Evolutionary conservation across 2,888 invertebrate genomes (phyloP), one percentile per base, ranked within the genome.

Genomic region (Lomographa bimaculata): DNA sequence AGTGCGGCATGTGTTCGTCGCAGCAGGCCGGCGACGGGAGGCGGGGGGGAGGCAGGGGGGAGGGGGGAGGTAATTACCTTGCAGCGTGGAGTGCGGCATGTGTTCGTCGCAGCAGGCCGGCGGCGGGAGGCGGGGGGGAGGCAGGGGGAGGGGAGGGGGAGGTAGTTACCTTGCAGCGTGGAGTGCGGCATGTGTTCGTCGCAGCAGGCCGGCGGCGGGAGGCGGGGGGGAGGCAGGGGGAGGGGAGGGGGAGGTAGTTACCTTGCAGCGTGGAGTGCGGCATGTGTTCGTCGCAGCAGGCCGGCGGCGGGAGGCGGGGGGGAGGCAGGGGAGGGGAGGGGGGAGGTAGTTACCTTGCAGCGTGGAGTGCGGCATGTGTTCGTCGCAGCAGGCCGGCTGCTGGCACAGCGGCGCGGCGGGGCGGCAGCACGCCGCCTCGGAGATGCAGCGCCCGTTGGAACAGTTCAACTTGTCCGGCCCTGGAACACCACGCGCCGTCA

Each of bases 401-500:
- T 60, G 62, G 46, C 89, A 89, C 28, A 80, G 61, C 14, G 71
- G 24, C 2, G 55, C 50, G 20, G 21, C 33, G 57, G 76, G 32
- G 56, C 79, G 77, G 33, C 91, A 92, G 28, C 91, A 91, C 55
- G 91, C 91, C 4, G 82, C 74, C 38, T 75, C 79, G 1, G 89
- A 78, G 12, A 92, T 89, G 52, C 92, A 92, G 8, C 87, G 86
- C 0, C 91, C 91, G 3, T 79, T 70, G 3, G 47, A 48, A 19
- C 50, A 50, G 44, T 54, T 50, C 20, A 50, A 5, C 32, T 45
- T 50, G 38, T 50, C 35, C 30, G 37, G 28, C 5, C 40, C 40
- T 41, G 24, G n/a, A n/a, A n/a, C n/a, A n/a, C n/a, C n/a, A n/a
- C n/a, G n/a, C n/a, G n/a, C n/a, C n/a, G n/a, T n/a, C n/a, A n/a